A percentile compares a stretch with the other conserved stretches of the same genome.
These are phyloP conservation scores for Petrocephalus schoutedeni DNA, from an alignment of 2,797 vertebrate species.

Conservation along the genomic window DNA sequence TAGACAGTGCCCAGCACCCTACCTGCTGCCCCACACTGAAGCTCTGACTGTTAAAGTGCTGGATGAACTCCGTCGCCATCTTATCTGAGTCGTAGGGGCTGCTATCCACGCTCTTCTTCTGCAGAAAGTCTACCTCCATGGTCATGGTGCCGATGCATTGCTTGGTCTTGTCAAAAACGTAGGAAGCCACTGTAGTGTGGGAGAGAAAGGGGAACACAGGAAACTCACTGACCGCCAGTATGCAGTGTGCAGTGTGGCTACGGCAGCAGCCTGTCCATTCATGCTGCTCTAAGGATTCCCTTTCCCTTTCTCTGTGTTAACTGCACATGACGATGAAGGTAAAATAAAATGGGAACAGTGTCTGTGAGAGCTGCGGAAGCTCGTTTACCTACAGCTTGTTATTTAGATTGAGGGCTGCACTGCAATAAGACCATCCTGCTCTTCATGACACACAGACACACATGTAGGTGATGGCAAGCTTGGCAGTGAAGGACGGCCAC, in stretches of 20 bases:
- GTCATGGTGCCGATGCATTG: constrained; percentile 84
- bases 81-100: constrained; percentile 86
- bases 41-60: constrained; percentile 83
- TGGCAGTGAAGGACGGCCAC: background rate
- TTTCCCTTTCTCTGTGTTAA: background rate
- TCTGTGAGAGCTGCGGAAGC: background rate
- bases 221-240: background rate
- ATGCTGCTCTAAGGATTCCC: background rate
- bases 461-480: background rate
- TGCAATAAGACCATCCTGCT: background rate
- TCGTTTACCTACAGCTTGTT: background rate
- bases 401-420: background rate
- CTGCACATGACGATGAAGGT: background rate
- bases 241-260: too few relatives aligned
- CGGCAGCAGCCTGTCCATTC: background rate
- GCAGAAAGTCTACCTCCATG: constrained; percentile 87
- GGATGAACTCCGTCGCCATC: constrained; percentile 85
- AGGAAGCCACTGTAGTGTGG: constrained; percentile 64
- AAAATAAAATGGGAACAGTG: background rate
- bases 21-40: constrained; percentile 89
- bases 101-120: constrained; percentile 88
- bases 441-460: background rate
- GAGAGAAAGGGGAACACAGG: background rate
- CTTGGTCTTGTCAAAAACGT: constrained; percentile 81
- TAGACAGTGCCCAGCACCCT: background rate